Evolutionary conservation across 2,113 vertebrate genomes (phyloP), one percentile per base, ranked within the genome.

Genomic region (Apteryx owenii): DNA sequence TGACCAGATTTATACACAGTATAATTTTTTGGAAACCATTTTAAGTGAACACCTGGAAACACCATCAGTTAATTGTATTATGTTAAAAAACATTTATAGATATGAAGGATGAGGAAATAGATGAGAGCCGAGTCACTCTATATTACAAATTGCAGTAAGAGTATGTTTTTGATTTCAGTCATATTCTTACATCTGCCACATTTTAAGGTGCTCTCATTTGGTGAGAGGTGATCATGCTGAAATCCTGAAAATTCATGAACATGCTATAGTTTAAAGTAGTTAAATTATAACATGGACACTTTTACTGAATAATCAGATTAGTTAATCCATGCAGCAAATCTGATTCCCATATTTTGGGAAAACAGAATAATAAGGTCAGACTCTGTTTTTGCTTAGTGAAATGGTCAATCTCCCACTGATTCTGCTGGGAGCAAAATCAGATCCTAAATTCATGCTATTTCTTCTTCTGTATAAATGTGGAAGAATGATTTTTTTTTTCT

Each of bases 141-240:
- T 18, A 19, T 81, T 75, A 75, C 31, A 68, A 84, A 68, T 46
- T 87, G 65, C 73, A 61, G 10, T 79, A 4, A 18, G 69, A 81
- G 14, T 68, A 31, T 26, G 29, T 62, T 82, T 91, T 94, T 89
- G 72, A 87, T 93, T 96, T 91, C 48, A 72, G 17, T 76, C 70
- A 18, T 17, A 84, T 33, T 60, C 61, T 91, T 96, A 36, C 38
- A 68, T 82, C 78, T 91, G 38, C 51, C 73, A 12, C 25, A 26
- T 87, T 58, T 91, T 66, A 68, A 88, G 72, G 68, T 88, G 76
- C 58, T 88, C 77, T 95, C 44, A 58, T 86, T 85, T 92, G 80
- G 20, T 88, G 69, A 71, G 64, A 75, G 60, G 72, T 22, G 89
- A 42, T 85, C 66, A 40, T 76, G 61, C 48, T 91, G 48, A 79